These are phyloP conservation scores for Calidris pugnax DNA, from an alignment of 2,113 vertebrate genomes.

Conservation along the genomic window DNA sequence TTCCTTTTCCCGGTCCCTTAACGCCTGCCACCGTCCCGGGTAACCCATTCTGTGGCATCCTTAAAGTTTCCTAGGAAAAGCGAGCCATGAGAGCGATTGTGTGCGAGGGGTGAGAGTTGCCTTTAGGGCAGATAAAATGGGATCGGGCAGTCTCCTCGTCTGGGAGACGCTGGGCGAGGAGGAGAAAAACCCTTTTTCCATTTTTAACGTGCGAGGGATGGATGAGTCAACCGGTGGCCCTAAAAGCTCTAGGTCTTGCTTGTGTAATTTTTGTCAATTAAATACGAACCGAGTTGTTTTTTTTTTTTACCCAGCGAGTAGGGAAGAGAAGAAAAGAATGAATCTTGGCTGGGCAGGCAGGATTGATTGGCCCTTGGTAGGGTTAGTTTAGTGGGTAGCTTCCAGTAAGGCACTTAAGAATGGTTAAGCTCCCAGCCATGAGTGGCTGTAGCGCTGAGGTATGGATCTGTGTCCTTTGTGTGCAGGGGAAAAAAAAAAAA, in stretches of 20 bases:
- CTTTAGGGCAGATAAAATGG: conserved; percentile 52
- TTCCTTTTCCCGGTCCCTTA: not conserved
- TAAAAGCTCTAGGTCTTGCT: not conserved
- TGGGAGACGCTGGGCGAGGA: not conserved
- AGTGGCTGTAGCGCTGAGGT: conserved; percentile 21
- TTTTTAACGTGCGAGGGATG: not conserved
- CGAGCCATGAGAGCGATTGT: not conserved
- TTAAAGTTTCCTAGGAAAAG: not conserved
- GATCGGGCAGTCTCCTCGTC: not conserved
- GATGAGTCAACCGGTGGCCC: not conserved
- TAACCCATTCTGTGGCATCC: not conserved
- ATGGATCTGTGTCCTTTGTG: conserved; percentile 69
- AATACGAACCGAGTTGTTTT: not conserved
- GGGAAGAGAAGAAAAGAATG: not conserved
- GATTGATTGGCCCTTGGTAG: not conserved
- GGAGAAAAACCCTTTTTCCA: not conserved
- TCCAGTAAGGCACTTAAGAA: not conserved
- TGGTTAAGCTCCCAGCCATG: conserved; percentile 1
- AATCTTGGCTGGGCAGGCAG: not conserved
- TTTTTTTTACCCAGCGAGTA: not conserved
- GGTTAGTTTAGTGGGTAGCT: not conserved
- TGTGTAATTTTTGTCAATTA: not conserved
- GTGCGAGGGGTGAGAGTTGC: not conserved
- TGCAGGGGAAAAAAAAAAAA: not conserved
- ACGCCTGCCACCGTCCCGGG: not conserved